These are phyloP conservation scores for Dinomys branickii DNA, from an alignment of 2,113 vertebrate species.

Conservation along the genomic window DNA sequence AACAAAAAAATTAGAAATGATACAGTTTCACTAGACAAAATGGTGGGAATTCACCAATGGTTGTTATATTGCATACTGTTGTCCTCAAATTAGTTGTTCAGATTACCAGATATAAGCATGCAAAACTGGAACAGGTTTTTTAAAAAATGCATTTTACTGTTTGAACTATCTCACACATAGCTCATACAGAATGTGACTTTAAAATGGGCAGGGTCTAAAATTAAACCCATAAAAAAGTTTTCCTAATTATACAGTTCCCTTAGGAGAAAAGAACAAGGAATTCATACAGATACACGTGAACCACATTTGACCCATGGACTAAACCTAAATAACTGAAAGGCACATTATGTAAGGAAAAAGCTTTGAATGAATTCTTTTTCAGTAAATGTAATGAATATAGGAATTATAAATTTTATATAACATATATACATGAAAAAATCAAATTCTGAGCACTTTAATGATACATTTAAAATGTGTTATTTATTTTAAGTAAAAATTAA, in stretches of 20 bases:
- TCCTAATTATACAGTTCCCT: conserved; percentile 20
- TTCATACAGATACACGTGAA: conserved; percentile 23
- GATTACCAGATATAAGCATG: no score
- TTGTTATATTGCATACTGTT: no score
- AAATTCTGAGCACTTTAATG: conserved; percentile 36
- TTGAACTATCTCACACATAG: conserved; percentile 32
- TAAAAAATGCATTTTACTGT: conserved; percentile 31
- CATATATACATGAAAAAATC: conserved; percentile 3
- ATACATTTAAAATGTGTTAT: conserved; percentile 29
- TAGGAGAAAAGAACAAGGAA: conserved; percentile 26
- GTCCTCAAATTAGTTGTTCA: no score
- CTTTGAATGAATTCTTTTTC: conserved; percentile 2
- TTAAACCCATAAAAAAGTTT: conserved; percentile 15
- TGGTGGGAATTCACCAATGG: no score
- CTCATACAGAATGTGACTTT: conserved; percentile 42
- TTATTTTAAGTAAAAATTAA: conserved; percentile 48
- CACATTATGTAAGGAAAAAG: conserved; percentile 26
- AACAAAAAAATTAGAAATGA: no score
- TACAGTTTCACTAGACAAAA: no score
- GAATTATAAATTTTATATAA: background rate
- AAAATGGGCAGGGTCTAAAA: conserved; percentile 52
- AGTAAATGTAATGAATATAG: background rate
- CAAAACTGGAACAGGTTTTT: no score
- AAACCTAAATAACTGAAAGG: conserved; percentile 27
- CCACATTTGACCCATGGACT: background rate